Percentiles rank a stretch among this genome's conserved stretches.
Evolutionary conservation across 2,888 invertebrate species (phyloP).

Genomic region (Synergus gifuensis): DNA sequence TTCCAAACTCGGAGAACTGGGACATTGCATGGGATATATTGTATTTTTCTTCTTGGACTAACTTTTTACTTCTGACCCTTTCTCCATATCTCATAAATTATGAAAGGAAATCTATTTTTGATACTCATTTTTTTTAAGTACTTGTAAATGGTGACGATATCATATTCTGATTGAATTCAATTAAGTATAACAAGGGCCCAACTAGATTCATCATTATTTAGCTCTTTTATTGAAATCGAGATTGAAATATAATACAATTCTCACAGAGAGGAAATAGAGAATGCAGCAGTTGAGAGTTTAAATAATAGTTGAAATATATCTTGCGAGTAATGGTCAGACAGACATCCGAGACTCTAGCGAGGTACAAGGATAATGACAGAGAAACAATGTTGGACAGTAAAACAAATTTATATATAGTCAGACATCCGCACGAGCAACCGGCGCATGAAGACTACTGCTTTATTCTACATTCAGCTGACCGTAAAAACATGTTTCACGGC

Average conservation of each 20-base stretch:
- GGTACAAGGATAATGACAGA: constrained; percentile 3
- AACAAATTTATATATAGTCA: constrained; percentile 29
- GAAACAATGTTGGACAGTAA: neutral
- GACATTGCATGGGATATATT: too few species aligned
- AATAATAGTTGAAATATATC: constrained; percentile 1
- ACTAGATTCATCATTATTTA: neutral
- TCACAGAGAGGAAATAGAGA: neutral
- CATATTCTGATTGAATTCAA: neutral
- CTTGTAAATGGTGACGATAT: neutral
- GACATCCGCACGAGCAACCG: neutral
- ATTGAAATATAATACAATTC: neutral
- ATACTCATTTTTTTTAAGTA: neutral
- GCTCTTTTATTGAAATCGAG: neutral
- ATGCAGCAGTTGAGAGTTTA: neutral
- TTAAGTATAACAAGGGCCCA: neutral
- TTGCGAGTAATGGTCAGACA: neutral
- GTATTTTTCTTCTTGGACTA: too few species aligned
- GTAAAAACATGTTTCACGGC: neutral
- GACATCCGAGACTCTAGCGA: neutral
- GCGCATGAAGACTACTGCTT: neutral
- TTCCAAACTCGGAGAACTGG: too few species aligned
- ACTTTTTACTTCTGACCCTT: too few species aligned
- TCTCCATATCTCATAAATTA: too few species aligned
- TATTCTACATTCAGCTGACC: neutral
- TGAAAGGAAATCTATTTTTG: too few species aligned